Base-by-base conservation (phyloP, 2,113 vertebrate species). In the Aegithalos caudatus region DNA sequence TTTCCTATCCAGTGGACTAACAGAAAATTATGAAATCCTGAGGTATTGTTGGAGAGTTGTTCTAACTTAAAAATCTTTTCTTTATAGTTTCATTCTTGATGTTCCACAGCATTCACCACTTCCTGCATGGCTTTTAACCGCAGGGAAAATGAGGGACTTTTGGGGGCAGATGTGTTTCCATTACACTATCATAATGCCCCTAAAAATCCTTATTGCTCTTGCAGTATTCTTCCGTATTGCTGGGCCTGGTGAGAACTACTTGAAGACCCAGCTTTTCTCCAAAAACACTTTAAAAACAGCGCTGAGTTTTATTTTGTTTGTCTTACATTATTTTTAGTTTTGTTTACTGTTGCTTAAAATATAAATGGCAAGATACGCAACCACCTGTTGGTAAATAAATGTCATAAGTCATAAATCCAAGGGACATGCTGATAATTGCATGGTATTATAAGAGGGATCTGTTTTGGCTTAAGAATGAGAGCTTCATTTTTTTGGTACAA, bases 121-220 rank as follows among this genome's bases (percentile, higher is more conserved):
- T 97, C 96, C 94, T 97, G 92, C 95, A 95, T 94, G 95, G 95
- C 95, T 95, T 84, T 88, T 96, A 94, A 98, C 98, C 97, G 98
- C 99, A 99, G 98, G 98, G 98, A 99, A 99, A 99, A 99, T 99
- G 98, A 99, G 99, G 99, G 99, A 98, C 98, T 99, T 99, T 99
- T 99, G 98, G 99, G 99, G 99, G 99, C 98, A 99, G 98, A 98
- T 99, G 98, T 99, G 99, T 99, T 98, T 98, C 95, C 97, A 96
- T 98, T 98, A 97, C 97, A 97, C 97, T 98, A 99, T 98, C 99
- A 99, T 99, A 99, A 99, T 99, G 99, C 99, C 98, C 99, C 98
- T 99, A 98, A 99, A 99, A 99, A 99, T 99, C 98, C 99, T 99
- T 99, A 99, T 99, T 99, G 98, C 98, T 98, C 99, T 98, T 99